Evolutionary conservation across 2,797 vertebrate genomes (phyloP), one percentile per base, ranked within the genome.

Genomic region (Sebastes hopkinsi): DNA sequence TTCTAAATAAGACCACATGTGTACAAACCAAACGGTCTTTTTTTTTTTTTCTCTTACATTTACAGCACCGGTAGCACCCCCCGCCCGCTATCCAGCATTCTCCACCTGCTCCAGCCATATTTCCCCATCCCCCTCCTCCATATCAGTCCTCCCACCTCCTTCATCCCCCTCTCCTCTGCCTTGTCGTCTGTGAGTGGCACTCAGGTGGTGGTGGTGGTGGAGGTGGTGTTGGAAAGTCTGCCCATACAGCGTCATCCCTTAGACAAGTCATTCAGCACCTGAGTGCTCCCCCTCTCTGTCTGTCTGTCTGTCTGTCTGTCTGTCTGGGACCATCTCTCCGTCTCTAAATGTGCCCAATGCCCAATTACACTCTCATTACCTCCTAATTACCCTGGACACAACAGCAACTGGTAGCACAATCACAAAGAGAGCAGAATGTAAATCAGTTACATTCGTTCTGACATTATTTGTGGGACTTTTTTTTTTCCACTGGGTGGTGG

Each of bases 291-390:
- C n/a, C 8, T 61, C 59, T 32, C 83, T 73, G 60, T 56, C 66
- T 29, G 3, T 70, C 46, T 27, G 27, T 27, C 30, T 32, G 30
- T 32, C 77, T 73, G 20, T 60, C 23, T 60, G 65, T 75, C 68
- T 27, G 20, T 69, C 74, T 73, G 13, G 59, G 46, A 36, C 42
- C 8, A 14, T 85, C 62, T 72, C 34, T 25, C 70, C 5, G 10
- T 91, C 88, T 86, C 75, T 80, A 73, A 88, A 90, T 75, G 79
- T 72, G 89, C 89, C 89, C 89, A 69, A 59, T 75, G 83, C 75
- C 87, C 92, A 94, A 93, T 95, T 94, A 94, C 86, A 81, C 85
- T 84, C 82, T 93, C 89, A 91, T 95, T 94, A 94, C 86, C 84
- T 87, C 84, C 89, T 95, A 94, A 95, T 95, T 94, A 94, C 86